A percentile compares a stretch with the other conserved stretches of the same genome.
Evolutionary conservation across 2,797 vertebrate species (phyloP).

Genomic region (Sebastes glaucus): DNA sequence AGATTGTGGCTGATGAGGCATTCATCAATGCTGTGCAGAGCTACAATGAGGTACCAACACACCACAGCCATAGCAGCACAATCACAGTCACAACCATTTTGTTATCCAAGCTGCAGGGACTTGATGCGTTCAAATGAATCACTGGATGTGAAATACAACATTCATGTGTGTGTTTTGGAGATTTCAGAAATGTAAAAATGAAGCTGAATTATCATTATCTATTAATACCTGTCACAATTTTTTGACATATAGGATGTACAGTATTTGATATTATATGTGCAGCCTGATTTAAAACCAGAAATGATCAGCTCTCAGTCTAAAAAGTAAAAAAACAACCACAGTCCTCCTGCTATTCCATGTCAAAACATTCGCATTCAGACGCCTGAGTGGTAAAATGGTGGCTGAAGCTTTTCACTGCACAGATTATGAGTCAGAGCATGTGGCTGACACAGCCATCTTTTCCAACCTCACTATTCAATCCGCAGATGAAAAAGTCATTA

Average conservation of each 20-base stretch:
- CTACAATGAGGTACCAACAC: constrained; percentile 91
- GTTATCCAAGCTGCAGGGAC: neutral
- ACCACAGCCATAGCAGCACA: neutral
- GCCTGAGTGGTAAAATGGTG: constrained; percentile 75
- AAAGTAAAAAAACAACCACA: neutral
- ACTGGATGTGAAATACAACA: neutral
- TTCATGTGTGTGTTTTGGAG: neutral
- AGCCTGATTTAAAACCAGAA: neutral
- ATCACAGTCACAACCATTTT: constrained; percentile 8
- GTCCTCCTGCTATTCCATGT: constrained; percentile 28
- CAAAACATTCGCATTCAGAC: constrained; percentile 54
- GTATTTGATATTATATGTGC: neutral
- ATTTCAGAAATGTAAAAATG: neutral
- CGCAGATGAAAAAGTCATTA: constrained; percentile 57
- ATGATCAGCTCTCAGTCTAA: constrained; percentile 12
- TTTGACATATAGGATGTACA: neutral
- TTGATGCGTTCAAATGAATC: neutral
- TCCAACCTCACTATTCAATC: constrained; percentile 61
- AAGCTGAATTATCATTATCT: neutral
- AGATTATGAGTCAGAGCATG: constrained; percentile 77
- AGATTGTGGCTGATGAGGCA: constrained; percentile 98
- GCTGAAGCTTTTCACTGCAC: constrained; percentile 68
- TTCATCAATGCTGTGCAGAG: constrained; percentile 99
- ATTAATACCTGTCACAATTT: neutral
- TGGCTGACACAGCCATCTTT: constrained; percentile 70